Conservation (phyloP, 2,888 invertebrate genomes). For the Trisateles emortualis region DNA sequence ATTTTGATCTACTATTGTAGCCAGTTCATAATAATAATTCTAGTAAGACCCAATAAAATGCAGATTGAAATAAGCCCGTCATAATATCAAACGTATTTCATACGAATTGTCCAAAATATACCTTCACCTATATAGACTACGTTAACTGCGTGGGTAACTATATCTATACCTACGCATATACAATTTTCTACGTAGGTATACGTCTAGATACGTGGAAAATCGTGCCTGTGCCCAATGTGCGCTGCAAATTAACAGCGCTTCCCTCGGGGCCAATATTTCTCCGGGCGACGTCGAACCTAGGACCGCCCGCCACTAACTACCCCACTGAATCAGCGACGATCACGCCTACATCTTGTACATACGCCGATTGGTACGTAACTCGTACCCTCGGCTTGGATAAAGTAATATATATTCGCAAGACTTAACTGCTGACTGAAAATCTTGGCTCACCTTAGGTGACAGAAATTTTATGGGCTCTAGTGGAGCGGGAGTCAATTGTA, state of each 20-base stretch:
- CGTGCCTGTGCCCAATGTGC: slow-evolving; percentile 76
- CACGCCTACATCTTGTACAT: slow-evolving; percentile 86
- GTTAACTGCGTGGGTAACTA: too few relatives aligned
- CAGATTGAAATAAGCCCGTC: too few relatives aligned
- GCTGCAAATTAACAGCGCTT: slow-evolving; percentile 83
- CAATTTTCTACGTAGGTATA: slow-evolving; percentile 53
- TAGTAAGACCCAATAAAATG: too few relatives aligned
- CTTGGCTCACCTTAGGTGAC: slow-evolving; percentile 54
- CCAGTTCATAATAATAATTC: too few relatives aligned
- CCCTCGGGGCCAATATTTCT: slow-evolving; percentile 84
- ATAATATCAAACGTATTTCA: too few relatives aligned
- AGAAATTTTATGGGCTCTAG: slow-evolving; percentile 44
- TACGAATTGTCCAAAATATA: too few relatives aligned
- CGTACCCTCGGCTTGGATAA: slow-evolving; percentile 76
- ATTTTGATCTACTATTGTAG: too few relatives aligned
- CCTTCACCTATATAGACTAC: too few relatives aligned
- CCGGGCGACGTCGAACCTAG: slow-evolving; percentile 81
- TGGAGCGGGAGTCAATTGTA: slow-evolving; percentile 39
- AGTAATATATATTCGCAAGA: slow-evolving; percentile 75
- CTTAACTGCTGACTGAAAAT: slow-evolving; percentile 74
- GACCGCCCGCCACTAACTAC: slow-evolving; percentile 84
- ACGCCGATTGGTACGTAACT: slow-evolving; percentile 82
- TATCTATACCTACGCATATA: too few relatives aligned
- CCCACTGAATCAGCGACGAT: slow-evolving; percentile 86
- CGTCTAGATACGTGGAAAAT: slow-evolving; percentile 78